A percentile compares a stretch with the other conserved stretches of the same genome.
Conservation (phyloP, 1,140 invertebrate species). For the Ridgeia piscesae region DNA sequence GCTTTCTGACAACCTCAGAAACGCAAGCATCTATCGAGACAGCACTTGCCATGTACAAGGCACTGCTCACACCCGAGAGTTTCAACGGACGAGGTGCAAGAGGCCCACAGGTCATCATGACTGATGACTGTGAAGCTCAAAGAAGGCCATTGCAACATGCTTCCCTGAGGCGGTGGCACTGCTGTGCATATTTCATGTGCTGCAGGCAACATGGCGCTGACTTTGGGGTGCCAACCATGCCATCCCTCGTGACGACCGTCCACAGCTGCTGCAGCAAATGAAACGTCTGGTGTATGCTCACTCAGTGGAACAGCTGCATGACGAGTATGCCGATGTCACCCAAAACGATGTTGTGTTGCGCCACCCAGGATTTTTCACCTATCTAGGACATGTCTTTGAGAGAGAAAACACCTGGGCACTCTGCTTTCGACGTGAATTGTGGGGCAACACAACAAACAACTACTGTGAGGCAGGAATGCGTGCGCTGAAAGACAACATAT, state of each 20-base stretch:
- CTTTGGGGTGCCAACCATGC: background rate
- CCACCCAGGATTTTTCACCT: background rate
- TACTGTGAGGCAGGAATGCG: background rate
- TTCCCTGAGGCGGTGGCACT: background rate
- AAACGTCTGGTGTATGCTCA: background rate
- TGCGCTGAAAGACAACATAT: constrained; percentile 11
- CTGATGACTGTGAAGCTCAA: constrained; percentile 16
- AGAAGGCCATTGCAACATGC: background rate
- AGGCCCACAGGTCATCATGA: constrained; percentile 13
- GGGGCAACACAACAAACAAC: constrained; percentile 19
- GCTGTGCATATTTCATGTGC: constrained; percentile 15
- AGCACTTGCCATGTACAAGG: background rate
- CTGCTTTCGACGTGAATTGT: background rate
- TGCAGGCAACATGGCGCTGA: constrained; percentile 10
- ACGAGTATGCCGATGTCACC: background rate
- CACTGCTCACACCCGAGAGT: background rate
- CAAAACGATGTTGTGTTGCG: background rate
- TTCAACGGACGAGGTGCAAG: background rate
- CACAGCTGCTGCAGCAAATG: background rate
- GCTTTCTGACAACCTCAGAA: background rate
- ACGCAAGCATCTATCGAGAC: background rate
- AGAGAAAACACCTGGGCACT: background rate
- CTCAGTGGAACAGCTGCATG: background rate
- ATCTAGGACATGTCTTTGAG: background rate
- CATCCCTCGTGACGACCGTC: background rate